A percentile compares a stretch with the other conserved stretches of the same genome.
These are phyloP conservation scores for Zaprionus inermis DNA, from an alignment of 1,140 invertebrate species.

Conservation along the genomic window DNA sequence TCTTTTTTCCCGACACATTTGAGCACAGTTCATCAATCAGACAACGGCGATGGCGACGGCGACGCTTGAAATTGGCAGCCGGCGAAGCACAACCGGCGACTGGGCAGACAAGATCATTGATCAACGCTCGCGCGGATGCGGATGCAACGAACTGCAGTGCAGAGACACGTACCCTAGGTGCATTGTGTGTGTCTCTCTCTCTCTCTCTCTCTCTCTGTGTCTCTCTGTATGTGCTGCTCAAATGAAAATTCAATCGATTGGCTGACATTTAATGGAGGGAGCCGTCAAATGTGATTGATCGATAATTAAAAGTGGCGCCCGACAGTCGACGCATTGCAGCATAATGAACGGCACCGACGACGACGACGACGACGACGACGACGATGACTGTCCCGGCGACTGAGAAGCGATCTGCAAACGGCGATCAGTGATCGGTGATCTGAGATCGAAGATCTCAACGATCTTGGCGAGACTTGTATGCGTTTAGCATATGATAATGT, in stretches of 20 bases:
- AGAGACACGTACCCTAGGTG: constrained; percentile 6
- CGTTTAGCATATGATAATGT: constrained; percentile 71
- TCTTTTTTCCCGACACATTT: too few species aligned
- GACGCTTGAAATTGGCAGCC: constrained; percentile 19
- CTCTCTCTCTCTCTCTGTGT: neutral
- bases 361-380: neutral
- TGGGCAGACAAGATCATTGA: constrained; percentile 42
- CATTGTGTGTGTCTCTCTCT: too few species aligned
- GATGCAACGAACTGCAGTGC: constrained; percentile 13
- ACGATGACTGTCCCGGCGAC: neutral
- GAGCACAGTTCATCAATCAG: constrained; percentile 44
- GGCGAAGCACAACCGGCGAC: constrained; percentile 11
- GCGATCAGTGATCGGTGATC: neutral
- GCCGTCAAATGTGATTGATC: constrained; percentile 77
- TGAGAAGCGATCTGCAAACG: neutral
- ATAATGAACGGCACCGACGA: constrained; percentile 48
- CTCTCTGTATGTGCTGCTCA: constrained; percentile 9
- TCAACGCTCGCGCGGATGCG: constrained; percentile 33
- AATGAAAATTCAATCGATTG: constrained; percentile 53
- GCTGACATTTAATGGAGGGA: constrained; percentile 65
- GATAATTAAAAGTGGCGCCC: constrained; percentile 81
- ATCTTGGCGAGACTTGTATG: neutral
- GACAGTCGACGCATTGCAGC: constrained; percentile 56
- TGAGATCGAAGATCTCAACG: neutral
- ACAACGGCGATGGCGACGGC: neutral